A percentile compares a stretch with the other conserved stretches of the same genome.
phyloP scores from a whole-genome alignment of 1,140 invertebrate genomes.

The Manduca sexta region DNA sequence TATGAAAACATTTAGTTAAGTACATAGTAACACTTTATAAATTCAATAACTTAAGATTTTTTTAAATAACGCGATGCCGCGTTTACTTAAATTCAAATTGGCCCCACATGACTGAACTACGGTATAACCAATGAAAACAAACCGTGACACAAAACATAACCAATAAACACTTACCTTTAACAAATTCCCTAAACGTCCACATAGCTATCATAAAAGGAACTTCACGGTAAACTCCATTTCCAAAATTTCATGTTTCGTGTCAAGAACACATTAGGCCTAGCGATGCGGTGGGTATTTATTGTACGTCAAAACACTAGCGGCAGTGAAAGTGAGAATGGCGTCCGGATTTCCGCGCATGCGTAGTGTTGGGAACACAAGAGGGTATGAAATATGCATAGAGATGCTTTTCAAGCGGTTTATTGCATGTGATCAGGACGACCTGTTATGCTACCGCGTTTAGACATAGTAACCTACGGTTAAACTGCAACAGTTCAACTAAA shows the following conservation, averaged over 20 bases:
- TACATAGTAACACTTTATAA: not conserved
- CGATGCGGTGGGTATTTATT: slow-evolving; percentile 40
- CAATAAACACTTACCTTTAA: slow-evolving; percentile 37
- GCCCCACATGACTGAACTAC: not conserved
- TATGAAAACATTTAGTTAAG: no score
- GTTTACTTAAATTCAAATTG: not conserved
- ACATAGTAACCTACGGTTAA: no score
- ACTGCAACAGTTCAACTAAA: no score
- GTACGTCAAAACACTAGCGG: slow-evolving; percentile 61
- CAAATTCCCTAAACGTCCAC: slow-evolving; percentile 25
- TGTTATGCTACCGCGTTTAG: no score
- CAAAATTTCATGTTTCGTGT: slow-evolving; percentile 57
- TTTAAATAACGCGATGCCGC: not conserved
- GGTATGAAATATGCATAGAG: slow-evolving; percentile 28
- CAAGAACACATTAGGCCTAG: slow-evolving; percentile 62
- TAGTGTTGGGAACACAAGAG: slow-evolving; percentile 20
- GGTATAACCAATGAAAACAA: slow-evolving; percentile 12
- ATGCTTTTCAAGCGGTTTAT: slow-evolving; percentile 6
- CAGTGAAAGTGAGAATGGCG: slow-evolving; percentile 62
- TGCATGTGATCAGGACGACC: no score
- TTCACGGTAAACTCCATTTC: slow-evolving; percentile 52
- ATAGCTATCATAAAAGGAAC: slow-evolving; percentile 62
- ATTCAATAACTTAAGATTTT: not conserved
- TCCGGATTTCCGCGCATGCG: slow-evolving; percentile 61
- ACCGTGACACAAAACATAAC: slow-evolving; percentile 16